Base-by-base conservation (phyloP, 2,888 invertebrate genomes). In the Hirtodrosophila confusa region DNA sequence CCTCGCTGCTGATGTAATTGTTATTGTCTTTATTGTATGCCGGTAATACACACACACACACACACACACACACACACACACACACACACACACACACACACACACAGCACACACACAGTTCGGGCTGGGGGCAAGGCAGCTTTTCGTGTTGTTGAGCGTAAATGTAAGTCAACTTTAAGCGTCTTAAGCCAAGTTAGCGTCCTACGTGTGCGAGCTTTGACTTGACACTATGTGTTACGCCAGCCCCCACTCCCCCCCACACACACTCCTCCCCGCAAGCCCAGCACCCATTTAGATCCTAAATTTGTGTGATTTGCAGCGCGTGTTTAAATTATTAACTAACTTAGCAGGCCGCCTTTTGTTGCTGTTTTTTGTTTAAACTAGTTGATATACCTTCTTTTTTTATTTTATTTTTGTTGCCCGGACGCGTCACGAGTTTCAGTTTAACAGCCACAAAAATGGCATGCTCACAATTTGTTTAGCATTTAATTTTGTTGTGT, bases 291-390 rank as follows among this genome's bases (percentile, higher is more conserved):
- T 27, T 7, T 24, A 43, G 64, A 57, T 44, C 41, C 43, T 29
- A 51, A 75, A 62, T 58, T 58, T 63, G 71, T 67, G 53, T 68
- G 65, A 72, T 72, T 75, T 69, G 65, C 62, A 54, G 75, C 66
- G 69, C 77, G 77, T 82, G 82, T 60, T 75, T 70, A 63, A 86
- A 79, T 75, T 83, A 66, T 83, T 83, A 79, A 79, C 67, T 40
- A 72, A 66, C 69, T 75, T 58, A 40, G 44, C 57, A 48, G 60
- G 17, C 17, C 10, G n/a, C 44, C 45, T 44, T 60, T 49, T 40
- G 36, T 24, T 44, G 10, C n/a, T 48, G 3, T 27, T 10, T 9
- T 48, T 53, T 49, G 43, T 53, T 23, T 47, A 7, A 51, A 51
- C 54, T 55, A 69, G 48, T 69, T 63, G 33, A 51, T 48, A 49